phyloP scores from a whole-genome alignment of 2,113 vertebrate genomes.

The Scatophagus argus region DNA sequence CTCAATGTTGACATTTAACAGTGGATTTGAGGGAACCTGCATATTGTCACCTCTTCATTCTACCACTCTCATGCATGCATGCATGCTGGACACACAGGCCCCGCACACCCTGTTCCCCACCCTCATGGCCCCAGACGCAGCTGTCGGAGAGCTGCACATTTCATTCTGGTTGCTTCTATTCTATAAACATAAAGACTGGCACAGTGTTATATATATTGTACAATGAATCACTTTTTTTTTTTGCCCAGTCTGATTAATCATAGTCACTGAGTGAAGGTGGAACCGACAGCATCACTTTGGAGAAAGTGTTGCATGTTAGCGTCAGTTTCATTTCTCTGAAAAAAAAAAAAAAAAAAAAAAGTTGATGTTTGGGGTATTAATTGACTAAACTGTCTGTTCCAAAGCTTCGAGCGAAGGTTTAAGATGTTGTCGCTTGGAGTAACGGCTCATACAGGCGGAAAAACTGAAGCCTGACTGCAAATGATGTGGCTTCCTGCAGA shows the following conservation, averaged over 20 bases:
- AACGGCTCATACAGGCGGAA: slow-evolving; percentile 57
- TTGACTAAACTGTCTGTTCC: slow-evolving; percentile 37
- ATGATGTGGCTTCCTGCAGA: slow-evolving; percentile 77
- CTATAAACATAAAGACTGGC: background rate
- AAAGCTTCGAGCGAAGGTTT: slow-evolving; percentile 11
- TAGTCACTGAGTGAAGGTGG: background rate
- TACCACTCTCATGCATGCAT: too few relatives aligned
- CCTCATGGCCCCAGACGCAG: too few relatives aligned
- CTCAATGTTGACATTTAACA: too few relatives aligned
- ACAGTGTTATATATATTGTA: background rate
- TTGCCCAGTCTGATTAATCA: background rate
- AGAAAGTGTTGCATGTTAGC: background rate
- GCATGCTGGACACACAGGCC: too few relatives aligned
- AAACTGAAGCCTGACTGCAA: slow-evolving; percentile 60
- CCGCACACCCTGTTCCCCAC: too few relatives aligned
- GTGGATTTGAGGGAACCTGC: too few relatives aligned
- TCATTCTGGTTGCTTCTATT: background rate
- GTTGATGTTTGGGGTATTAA: background rate
- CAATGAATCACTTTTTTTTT: background rate
- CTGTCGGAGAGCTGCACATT: too few relatives aligned
- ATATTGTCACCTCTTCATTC: too few relatives aligned
- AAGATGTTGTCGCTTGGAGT: slow-evolving; percentile 36
- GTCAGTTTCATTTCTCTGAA: slow-evolving; percentile 54
- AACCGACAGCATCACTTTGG: slow-evolving; percentile 8
- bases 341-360: too few relatives aligned